Base-by-base conservation (phyloP, 2,113 vertebrate genomes). In the Poeciliopsis retropinna region DNA sequence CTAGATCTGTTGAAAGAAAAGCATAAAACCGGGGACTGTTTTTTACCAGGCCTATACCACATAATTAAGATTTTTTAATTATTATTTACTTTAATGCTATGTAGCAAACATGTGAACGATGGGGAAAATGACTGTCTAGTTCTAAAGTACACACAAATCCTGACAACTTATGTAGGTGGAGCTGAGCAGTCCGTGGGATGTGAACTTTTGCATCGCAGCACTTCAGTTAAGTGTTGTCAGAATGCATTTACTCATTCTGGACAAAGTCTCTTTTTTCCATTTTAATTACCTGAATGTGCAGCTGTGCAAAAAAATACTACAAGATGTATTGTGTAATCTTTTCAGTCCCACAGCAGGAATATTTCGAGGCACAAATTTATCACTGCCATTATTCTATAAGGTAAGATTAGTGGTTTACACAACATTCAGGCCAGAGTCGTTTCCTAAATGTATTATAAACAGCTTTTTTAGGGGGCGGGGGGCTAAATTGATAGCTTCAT, bases 281-380 rank as follows among this genome's bases (percentile, higher is more conserved):
- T 76, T 87, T 85, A 82, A 87, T 86, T 85, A 87, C 84, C 69
- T 57, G 64, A 80, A 65, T 77, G 72, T 80, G 85, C 81, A 85
- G 80, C 82, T 80, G 74, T 69, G 75, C 83, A 72, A 69, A 85
- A 85, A 80, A 84, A 87, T 82, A 76, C 76, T 83, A 67, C 57
- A 60, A 79, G 69, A 75, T 77, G 80, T 41, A 64, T n/a, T 14
- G 60, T 57, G 79, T 54, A 54, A 69, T 77, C 72, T 72, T 85
- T 85, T 80, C 70, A 83, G 69, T 71, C 68, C 76, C 81, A 78
- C 60, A 44, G 79, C 85, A 76, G 74, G 73, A 87, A 84, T 72
- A 72, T 75, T 76, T 86, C 70, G 30, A 5, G 44, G 66, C 64
- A 37, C 75, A 80, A 84, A 88, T 87, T 76, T 79, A 83, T 85